A percentile compares a stretch with the other conserved stretches of the same genome.
These are phyloP conservation scores for Vidua macroura DNA, from an alignment of 2,113 vertebrate genomes.

Conservation along the genomic window DNA sequence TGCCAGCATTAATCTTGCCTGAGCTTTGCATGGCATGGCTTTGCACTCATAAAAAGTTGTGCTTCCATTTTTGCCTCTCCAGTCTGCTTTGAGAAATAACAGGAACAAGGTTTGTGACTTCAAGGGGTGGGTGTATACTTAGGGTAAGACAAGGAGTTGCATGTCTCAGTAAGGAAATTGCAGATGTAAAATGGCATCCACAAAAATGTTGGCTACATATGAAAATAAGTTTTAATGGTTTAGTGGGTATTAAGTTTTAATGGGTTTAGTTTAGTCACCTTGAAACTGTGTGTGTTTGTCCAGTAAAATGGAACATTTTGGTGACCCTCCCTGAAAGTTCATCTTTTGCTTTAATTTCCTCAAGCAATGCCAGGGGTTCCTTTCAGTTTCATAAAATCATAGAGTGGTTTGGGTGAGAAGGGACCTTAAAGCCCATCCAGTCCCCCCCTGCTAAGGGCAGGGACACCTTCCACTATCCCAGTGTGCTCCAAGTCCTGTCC, in stretches of 20 bases:
- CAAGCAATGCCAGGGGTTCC: not conserved
- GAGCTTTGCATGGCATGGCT: not conserved
- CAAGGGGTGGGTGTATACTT: fast-evolving
- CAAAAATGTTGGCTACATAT: not conserved
- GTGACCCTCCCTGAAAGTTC: not conserved
- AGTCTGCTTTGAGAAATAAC: slow-evolving; percentile 2
- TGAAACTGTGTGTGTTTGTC: not conserved
- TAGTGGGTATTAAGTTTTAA: not conserved
- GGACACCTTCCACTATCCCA: fast-evolving
- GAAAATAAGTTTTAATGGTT: not conserved
- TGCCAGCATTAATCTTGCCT: not conserved
- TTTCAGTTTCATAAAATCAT: not conserved
- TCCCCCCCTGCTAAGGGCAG: not conserved
- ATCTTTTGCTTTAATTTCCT: not conserved
- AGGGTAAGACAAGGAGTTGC: not conserved
- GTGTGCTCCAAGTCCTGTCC: fast-evolving
- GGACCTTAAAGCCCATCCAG: not conserved
- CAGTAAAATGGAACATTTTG: not conserved
- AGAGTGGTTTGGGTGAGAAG: not conserved
- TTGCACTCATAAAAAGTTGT: not conserved
- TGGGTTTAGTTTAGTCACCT: not conserved
- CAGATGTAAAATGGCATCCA: not conserved
- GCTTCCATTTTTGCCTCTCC: not conserved
- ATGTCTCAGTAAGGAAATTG: not conserved
- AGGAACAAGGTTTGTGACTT: not conserved